Evolutionary conservation across 2,888 invertebrate species (phyloP).

Genomic region (Dasysyrphus albostriatus): DNA sequence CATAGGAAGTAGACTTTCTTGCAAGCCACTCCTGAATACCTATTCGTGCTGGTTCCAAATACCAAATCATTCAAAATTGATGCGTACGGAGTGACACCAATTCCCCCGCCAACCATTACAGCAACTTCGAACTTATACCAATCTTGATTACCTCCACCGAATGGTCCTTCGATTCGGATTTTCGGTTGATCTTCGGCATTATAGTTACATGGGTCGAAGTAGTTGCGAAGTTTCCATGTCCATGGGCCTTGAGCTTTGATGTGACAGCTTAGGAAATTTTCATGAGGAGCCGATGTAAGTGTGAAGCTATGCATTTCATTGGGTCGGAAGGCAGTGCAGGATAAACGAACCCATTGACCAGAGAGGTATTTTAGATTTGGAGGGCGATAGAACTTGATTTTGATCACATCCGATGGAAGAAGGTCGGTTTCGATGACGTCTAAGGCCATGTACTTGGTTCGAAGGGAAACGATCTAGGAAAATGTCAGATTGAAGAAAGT

Average conservation of each 20-base stretch:
- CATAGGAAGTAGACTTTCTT: conserved; percentile 99
- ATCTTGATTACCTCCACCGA: conserved; percentile 98
- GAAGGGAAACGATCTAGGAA: conserved; percentile 92
- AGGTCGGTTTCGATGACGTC: conserved; percentile 97
- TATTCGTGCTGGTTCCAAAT: conserved; percentile 97
- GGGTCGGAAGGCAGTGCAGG: conserved; percentile 94
- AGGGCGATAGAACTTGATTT: conserved; percentile 97
- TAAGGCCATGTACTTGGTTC: conserved; percentile 95
- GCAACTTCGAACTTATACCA: conserved; percentile 99
- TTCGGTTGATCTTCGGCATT: conserved; percentile 94
- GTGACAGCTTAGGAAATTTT: conserved; percentile 96
- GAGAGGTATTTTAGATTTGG: conserved; percentile 97
- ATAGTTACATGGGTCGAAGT: conserved; percentile 96
- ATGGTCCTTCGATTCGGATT: conserved; percentile 96
- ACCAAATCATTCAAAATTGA: conserved; percentile 98
- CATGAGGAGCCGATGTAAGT: conserved; percentile 97
- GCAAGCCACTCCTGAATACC: conserved; percentile 98
- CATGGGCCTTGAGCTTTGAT: conserved; percentile 96
- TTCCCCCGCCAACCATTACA: conserved; percentile 98
- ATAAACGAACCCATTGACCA: conserved; percentile 96
- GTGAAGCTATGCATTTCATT: conserved; percentile 98
- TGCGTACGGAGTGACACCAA: conserved; percentile 98
- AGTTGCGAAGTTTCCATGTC: conserved; percentile 98
- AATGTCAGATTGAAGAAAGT: neutral
- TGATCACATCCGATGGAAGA: conserved; percentile 96